Evolutionary conservation across 2,888 invertebrate genomes (phyloP).

Genomic region (Tetrapedia diversipes): DNA sequence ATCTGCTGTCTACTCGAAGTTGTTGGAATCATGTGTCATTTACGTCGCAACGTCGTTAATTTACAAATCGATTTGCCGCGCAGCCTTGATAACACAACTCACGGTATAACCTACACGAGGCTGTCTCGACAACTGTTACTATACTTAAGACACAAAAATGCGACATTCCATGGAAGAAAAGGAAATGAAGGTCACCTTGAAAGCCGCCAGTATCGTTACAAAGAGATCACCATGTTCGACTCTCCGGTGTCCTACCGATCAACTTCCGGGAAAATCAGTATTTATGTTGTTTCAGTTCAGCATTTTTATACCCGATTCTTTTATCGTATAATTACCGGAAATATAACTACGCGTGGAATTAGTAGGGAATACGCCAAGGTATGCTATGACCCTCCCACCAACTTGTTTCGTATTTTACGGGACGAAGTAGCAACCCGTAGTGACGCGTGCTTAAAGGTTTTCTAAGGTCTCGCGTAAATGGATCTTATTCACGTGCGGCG

Average conservation of each 20-base stretch:
- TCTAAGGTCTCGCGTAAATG: constrained; percentile 64
- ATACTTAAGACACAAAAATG: constrained; percentile 17
- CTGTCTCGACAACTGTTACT: constrained; percentile 40
- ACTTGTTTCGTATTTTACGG: constrained; percentile 37
- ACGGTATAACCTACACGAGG: constrained; percentile 23
- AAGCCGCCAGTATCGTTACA: background rate
- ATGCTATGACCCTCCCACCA: too few species aligned
- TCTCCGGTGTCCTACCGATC: constrained; percentile 19
- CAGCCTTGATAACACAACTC: constrained; percentile 40
- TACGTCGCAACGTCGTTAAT: constrained; percentile 57
- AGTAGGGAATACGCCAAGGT: too few species aligned
- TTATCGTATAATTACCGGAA: background rate
- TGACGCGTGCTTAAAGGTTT: constrained; percentile 28
- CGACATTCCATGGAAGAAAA: constrained; percentile 38
- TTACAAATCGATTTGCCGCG: constrained; percentile 55
- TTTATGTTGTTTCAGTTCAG: background rate
- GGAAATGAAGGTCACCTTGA: constrained; percentile 46
- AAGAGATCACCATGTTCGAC: background rate
- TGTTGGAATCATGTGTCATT: constrained; percentile 28
- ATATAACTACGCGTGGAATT: too few species aligned
- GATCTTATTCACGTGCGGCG: constrained; percentile 66
- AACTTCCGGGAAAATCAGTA: constrained; percentile 16
- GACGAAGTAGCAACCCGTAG: constrained; percentile 28
- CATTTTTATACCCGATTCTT: background rate
- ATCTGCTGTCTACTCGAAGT: constrained; percentile 10